Evolutionary conservation across 2,113 vertebrate genomes (phyloP), one percentile per base, ranked within the genome.

Genomic region (Pogonocichla stellata): DNA sequence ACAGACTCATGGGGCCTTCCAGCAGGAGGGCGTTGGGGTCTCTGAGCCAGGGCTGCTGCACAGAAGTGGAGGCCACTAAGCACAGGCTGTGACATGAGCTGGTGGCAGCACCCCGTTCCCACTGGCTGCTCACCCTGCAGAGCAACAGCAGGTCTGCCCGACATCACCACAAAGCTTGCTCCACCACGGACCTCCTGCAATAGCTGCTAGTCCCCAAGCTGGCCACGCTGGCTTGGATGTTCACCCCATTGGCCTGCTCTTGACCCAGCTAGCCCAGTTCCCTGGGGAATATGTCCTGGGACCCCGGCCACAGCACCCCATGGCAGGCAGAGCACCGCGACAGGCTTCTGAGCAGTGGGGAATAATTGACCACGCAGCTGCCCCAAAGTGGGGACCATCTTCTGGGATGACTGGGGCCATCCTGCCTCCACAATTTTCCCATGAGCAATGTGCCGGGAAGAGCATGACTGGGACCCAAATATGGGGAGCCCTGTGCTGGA

Each of bases 41-140:
- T 96, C 77, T 56, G 95, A 69, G 83, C 73, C 94, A 93, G 86
- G 91, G 91, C 95, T 95, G 91, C 80, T 87, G 94, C 57, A 31
- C 0, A 14, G 77, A 84, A 78, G n/a, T 1, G 26, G 92, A 93
- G 80, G 86, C 69, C 86, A 95, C 94, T 94, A 45, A 88, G 67
- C 31, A 51, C 91, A 94, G 86, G 70, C 84, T 84, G 83, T 78
- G 86, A 91, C 65, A 50, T 5, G 61, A 86, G 80, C 91, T 93
- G 88, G 34, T 86, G 86, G 75, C 88, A 92, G 82, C 94, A 97
- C 88, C 92, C 54, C 12, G 38, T 34, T 94, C 54, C 82, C 0
- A 1, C 64, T 43, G 86, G 86, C 53, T 0, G 10, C 90, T 95
- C 75, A 36, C 6, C 28, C 50, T 0, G 0, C 38, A 57, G 90